These are phyloP conservation scores for Seladonia tumulorum DNA, from an alignment of 2,888 invertebrate genomes.

Conservation along the genomic window DNA sequence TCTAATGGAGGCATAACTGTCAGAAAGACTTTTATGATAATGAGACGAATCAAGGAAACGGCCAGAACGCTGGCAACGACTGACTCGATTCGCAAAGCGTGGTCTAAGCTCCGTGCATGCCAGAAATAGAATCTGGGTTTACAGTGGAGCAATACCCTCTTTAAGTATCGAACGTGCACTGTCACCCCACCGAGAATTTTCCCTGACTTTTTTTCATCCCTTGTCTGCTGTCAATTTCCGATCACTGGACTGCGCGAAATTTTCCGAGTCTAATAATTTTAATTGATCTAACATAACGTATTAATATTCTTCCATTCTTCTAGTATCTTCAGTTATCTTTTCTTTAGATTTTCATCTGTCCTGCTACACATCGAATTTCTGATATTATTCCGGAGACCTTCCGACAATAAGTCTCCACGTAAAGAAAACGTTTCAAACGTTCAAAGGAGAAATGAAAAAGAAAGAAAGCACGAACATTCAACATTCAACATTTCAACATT, in stretches of 20 bases:
- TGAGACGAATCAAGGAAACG: conserved; percentile 28
- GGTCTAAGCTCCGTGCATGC: conserved; percentile 42
- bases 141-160: conserved; percentile 71
- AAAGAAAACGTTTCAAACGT: not conserved
- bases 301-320: no score
- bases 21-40: conserved; percentile 26
- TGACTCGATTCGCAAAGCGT: conserved; percentile 25
- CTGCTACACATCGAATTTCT: not conserved
- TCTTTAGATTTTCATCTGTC: no score
- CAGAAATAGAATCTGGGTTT: conserved; percentile 73
- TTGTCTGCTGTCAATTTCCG: not conserved
- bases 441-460: not conserved
- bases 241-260: not conserved
- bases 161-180: conserved; percentile 62
- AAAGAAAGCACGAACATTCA: no score
- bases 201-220: not conserved
- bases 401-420: not conserved
- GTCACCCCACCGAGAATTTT: conserved; percentile 31
- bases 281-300: no score
- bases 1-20: not conserved
- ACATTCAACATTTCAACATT: no score
- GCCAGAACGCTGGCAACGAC: not conserved
- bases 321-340: no score
- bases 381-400: not conserved
- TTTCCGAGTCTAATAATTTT: not conserved